Base-by-base conservation (phyloP, 2,797 vertebrate genomes). In the Girardinus metallicus region DNA sequence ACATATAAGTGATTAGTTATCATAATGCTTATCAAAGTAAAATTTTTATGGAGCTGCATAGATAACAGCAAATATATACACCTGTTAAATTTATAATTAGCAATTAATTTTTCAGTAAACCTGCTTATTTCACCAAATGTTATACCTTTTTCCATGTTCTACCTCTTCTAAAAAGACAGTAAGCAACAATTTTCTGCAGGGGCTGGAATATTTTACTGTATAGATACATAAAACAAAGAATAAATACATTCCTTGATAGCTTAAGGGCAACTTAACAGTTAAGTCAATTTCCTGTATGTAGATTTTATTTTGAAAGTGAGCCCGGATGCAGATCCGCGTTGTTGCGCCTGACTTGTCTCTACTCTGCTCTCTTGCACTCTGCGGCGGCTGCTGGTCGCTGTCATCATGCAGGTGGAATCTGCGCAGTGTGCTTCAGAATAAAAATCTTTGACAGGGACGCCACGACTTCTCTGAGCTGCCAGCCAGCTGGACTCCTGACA, bases 361-460 rank as follows among this genome's bases (percentile, higher is more conserved):
- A 1, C 31, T 66, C 47, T 39, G 43, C 12, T 53, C 74, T 77
- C 83, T 80, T 78, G 55, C 79, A 31, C 80, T 89, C 88, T 94
- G 93, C 94, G 86, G 92, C 78, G 85, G 86, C 80, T 85, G 86
- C 84, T 87, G 90, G 18, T 92, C 55, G 80, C 89, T 93, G 93
- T 94, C 94, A 94, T 95, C 93, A 92, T 94, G 95, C 96, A 96
- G 96, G 95, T 96, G 95, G 95, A 95, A 93, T 94, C 89, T 94
- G 92, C 92, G 92, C 92, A 93, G 76, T 90, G 87, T 82, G 73
- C 75, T 75, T 78, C 75, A 60, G 66, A 18, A 51, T 83, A 62
- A 60, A 51, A 78, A 80, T 70, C 80, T 79, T 44, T 77, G 39
- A 31, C 44, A 74, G 12, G 73, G 29, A 41, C 89, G 43, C 80